Evolutionary conservation across 1,140 invertebrate genomes (phyloP), one percentile per base, ranked within the genome.

Genomic region (Leptinotarsa undecemlineata): DNA sequence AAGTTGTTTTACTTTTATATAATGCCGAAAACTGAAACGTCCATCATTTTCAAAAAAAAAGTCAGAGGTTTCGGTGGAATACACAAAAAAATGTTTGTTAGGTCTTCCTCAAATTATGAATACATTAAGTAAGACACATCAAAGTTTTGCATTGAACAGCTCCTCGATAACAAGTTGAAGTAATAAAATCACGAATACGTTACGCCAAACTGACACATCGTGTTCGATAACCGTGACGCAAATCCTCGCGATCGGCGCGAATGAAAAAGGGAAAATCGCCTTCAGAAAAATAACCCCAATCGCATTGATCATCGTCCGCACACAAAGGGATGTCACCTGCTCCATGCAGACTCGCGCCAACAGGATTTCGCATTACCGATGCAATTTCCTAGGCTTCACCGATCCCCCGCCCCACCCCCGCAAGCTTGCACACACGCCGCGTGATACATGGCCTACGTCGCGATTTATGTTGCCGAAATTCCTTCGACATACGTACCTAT

Each of bases 331-430:
- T 67, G 66, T 74, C 73, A 74, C 73, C 73, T 69, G 51, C 48
- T 48, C 67, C 6, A 33, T 68, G 64, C 67, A 74, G 73, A 69
- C 48, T 74, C 64, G 57, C 48, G 57, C 72, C 51, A 48, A 67
- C 73, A 67, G 61, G 62, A 60, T 74, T 74, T 67, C 64, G 67
- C 73, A 74, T 74, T 74, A 74, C 73, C 73, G 73, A 74, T 74
- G 73, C 73, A 74, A 74, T 74, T 74, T 74, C 73, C 73, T 74
- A 69, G 48, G 68, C 48, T 66, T 67, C 67, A 60, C 48, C 64
- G 42, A 17, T 51, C 63, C 23, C 72, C 47, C 20, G n/a, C n/a
- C 21, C 51, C 51, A n/a, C 51, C 15, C 17, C 51, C 15, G 15
- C n/a, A 4, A 15, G n/a, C 2, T 17, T 15, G n/a, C 51, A 15